Evolutionary conservation across 2,113 vertebrate genomes (phyloP), one percentile per base, ranked within the genome.

Genomic region (Prolemur simus): DNA sequence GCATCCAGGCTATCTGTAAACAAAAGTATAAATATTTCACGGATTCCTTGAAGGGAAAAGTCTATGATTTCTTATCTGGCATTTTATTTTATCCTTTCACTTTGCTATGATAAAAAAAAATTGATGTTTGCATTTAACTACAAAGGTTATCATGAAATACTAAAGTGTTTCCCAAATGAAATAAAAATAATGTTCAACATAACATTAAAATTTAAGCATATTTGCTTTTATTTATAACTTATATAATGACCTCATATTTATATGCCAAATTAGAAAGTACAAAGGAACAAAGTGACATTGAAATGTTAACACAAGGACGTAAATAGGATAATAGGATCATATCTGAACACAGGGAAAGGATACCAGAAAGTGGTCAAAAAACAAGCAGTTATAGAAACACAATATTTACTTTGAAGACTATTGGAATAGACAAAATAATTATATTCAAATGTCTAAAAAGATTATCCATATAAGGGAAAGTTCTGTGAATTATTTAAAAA

Each of bases 381-480:
- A 47, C 29, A 21, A 68, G 58, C 9, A 93, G n/a, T 58, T 80
- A 76, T 37, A 18, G 6, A 52, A 87, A 89, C 4, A 66, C 54
- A 45, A 39, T 60, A 45, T 81, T 86, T 95, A 93, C 32, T 42
- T 78, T 83, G 73, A 93, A 91, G 56, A 95, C n/a, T 52, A 80
- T 7, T 54, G 76, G 39, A 23, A 93, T 4, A 34, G 32, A 80
- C 20, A 97, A 88, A 92, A 92, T 68, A 94, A 54, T n/a, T 88
- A 92, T 20, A 32, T 34, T 82, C 45, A 87, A 93, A 94, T 54
- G 94, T 60, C 25, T 66, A 78, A 91, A 94, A 92, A 23, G 34
- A 52, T 95, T 91, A 82, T 27, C 14, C 63, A 78, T 42, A 89
- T 3, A 85, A 45, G 34, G 45, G 27, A 93, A n/a, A 86, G 88